Evolutionary conservation across 2,113 vertebrate genomes (phyloP), one percentile per base, ranked within the genome.

Genomic region (Artemisiospiza belli): DNA sequence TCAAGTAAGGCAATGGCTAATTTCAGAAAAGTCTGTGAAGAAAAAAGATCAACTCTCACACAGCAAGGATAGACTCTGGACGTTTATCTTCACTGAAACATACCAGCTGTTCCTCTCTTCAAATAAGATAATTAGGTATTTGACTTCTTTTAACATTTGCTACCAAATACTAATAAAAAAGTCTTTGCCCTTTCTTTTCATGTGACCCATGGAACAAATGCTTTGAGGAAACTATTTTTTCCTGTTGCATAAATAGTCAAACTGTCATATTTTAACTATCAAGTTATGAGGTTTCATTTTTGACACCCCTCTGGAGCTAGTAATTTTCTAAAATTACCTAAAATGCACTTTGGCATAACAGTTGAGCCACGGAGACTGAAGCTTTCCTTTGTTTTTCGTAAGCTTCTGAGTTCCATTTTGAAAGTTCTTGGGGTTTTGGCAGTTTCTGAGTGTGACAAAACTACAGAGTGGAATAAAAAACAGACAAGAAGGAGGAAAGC

Each of bases 51-150:
- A 84, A 39, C 43, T 83, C 51, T 91, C 69, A 83, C 90, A 59
- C 35, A 93, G 59, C 75, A 93, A 70, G 43, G 55, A 61, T 61
- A 62, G 58, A 74, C 24, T 49, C 62, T 92, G 83, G 16, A 62
- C 87, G 51, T 92, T 95, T 87, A 52, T 88, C 72, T 90, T 96
- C 79, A 37, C 37, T 89, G 63, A 95, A 89, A 85, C 15, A 43
- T 80, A 49, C 68, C 72, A 81, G 54, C 68, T 94, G 63, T 89
- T 90, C 46, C 39, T 80, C 47, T 88, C 72, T 61, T 88, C 59
- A 55, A 93, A 74, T 58, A 74, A 80, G 46, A 85, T 90, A 96
- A 95, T 66, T 31, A 82, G 16, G 6, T 80, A 41, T 93, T 96
- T 69, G 41, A 66, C 25, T 54, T 52, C 43, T 63, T n/a, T 22